Evolutionary conservation across 2,888 invertebrate species (phyloP), one percentile per base, ranked within the genome.

Genomic region (Chalcis sispes): DNA sequence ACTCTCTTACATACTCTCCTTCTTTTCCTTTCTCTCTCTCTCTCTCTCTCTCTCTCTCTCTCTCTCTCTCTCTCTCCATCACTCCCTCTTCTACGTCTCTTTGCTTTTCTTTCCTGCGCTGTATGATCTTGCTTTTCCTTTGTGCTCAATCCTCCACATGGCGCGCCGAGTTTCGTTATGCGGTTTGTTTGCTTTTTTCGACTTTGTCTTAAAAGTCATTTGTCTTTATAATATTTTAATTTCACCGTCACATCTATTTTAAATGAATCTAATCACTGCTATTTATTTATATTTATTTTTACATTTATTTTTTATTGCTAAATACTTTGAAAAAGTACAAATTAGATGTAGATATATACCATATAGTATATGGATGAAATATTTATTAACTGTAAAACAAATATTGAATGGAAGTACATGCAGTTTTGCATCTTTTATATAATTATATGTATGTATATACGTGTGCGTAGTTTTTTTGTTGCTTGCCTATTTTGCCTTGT

Each of bases 171-270:
- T 61, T 59, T 58, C 59, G 27, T 29, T 46, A 3, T 59, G 59
- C 48, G 46, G 36, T 62, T 56, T 74, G 62, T 73, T 73, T 67
- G 69, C 62, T 54, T 62, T 69, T 69, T 69, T 50, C 70, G 10
- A 40, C 50, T 58, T 40, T 52, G 54, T 48, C 69, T 74, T 27
- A 69, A 67, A 54, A 48, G 62, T 29, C 59, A 73, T 73, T 66
- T 66, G 67, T 73, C 73, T 42, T 73, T 67, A 48, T 66, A 73
- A 72, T 67, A 73, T 66, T 73, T 72, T 72, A 65, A 72, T 72
- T 66, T 59, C 65, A 32, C 56, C 10, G 4, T 13, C 29, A 18
- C 27, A 50, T 52, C 58, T 59, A 73, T 66, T 73, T 66, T 27
- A 27, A 48, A 58, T 23, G 46, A 58, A 62, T 25, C 32, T 46